Evolutionary conservation across 2,113 vertebrate genomes (phyloP).

Genomic region (Seriola rivoliana): DNA sequence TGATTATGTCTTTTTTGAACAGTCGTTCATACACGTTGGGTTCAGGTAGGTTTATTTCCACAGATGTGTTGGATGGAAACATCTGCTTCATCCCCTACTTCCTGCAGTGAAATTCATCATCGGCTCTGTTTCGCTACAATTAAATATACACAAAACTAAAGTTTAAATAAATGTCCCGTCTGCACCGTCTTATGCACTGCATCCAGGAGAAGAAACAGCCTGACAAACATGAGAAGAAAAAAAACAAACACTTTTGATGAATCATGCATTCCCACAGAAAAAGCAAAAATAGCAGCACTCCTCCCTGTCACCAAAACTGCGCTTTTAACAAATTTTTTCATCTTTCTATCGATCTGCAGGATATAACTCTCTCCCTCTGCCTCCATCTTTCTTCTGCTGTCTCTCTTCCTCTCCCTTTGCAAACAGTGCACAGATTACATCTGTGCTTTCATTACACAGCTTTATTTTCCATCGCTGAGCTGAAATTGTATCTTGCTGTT

Average conservation of each 20-base stretch:
- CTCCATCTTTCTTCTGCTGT: constrained; percentile 34
- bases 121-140: not conserved
- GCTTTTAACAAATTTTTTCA: constrained; percentile 60
- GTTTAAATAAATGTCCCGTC: not conserved
- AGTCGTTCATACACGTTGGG: no score
- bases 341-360: constrained; percentile 64
- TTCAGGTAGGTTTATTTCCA: no score
- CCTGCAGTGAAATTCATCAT: not conserved
- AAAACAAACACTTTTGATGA: constrained; percentile 18
- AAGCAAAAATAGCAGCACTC: constrained; percentile 30
- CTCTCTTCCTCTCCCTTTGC: constrained; percentile 36
- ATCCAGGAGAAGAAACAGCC: not conserved
- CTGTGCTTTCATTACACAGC: constrained; percentile 71
- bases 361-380: constrained; percentile 31
- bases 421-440: constrained; percentile 67
- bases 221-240: not conserved
- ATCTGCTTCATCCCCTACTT: no score
- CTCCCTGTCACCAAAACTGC: constrained; percentile 41
- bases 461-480: constrained; percentile 67
- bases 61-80: no score
- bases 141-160: not conserved
- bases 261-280: constrained; percentile 37
- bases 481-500: constrained; percentile 72
- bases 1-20: no score
- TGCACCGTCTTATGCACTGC: not conserved